Percentiles rank a stretch among this genome's conserved stretches.
Conservation (phyloP, 2,888 invertebrate species). For the Drosophila atroscutellata region DNA sequence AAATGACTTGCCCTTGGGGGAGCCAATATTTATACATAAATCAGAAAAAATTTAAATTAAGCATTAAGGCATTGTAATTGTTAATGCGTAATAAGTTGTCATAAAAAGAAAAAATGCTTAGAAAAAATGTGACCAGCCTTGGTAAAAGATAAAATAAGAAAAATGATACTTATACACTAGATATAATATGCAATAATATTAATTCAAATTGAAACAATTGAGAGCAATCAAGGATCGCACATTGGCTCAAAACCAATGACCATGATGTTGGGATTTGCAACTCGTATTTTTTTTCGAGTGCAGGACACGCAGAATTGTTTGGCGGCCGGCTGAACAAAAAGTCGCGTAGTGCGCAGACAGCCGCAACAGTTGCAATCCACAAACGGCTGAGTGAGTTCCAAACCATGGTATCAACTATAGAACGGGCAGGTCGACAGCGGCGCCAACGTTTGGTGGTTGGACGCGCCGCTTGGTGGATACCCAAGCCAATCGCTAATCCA, state of each 20-base stretch:
- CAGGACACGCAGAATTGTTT: slow-evolving; percentile 30
- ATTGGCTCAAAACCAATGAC: not conserved
- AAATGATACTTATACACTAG: not conserved
- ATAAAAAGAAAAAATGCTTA: not conserved
- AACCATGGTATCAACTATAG: slow-evolving; percentile 42
- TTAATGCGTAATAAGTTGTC: not conserved
- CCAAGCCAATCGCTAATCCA: slow-evolving; percentile 29
- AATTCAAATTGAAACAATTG: not conserved
- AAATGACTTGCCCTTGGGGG: not conserved
- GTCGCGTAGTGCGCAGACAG: slow-evolving; percentile 41
- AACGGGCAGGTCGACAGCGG: slow-evolving; percentile 12
- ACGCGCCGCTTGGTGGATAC: slow-evolving; percentile 81
- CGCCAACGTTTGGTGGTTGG: slow-evolving; percentile 66
- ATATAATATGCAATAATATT: not conserved
- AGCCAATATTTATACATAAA: not conserved
- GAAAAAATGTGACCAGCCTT: not conserved
- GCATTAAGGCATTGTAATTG: not conserved
- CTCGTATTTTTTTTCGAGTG: slow-evolving; percentile 1
- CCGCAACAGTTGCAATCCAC: slow-evolving; percentile 77
- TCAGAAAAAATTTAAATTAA: not conserved
- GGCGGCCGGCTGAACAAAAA: slow-evolving; percentile 54
- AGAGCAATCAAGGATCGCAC: not conserved
- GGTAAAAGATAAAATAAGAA: not conserved
- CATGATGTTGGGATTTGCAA: not conserved
- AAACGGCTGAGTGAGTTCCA: slow-evolving; percentile 58